Conservation (phyloP, 2,888 invertebrate genomes). For the Parelbella ahira region DNA sequence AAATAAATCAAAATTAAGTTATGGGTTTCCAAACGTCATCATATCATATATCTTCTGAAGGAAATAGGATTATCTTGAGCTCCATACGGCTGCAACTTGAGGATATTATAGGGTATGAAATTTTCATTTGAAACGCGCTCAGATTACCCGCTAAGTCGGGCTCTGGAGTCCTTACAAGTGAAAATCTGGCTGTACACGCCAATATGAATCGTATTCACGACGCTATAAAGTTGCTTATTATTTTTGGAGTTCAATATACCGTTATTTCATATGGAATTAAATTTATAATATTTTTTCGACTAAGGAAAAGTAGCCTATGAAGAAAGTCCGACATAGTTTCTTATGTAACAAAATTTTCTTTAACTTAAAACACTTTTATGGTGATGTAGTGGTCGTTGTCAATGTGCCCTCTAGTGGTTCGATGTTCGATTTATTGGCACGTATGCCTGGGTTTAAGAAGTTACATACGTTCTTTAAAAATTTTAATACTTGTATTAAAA, state of each 20-base stretch:
- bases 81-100: conserved; percentile 23
- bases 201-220: conserved; percentile 9
- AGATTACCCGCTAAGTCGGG: conserved; percentile 26
- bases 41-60: conserved; percentile 24
- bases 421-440: too few species aligned
- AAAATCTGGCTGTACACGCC: conserved; percentile 14
- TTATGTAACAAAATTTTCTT: too few species aligned
- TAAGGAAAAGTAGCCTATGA: too few species aligned
- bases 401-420: too few species aligned
- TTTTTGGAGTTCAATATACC: neutral
- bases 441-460: too few species aligned
- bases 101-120: conserved; percentile 25
- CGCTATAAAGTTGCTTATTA: neutral
- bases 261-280: conserved; percentile 13
- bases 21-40: conserved; percentile 20
- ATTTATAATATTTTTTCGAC: conserved; percentile 18
- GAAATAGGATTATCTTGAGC: conserved; percentile 25
- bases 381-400: too few species aligned
- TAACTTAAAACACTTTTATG: too few species aligned
- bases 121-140: conserved; percentile 26
- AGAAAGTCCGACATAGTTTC: too few species aligned
- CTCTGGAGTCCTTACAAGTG: conserved; percentile 21
- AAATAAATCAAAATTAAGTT: conserved; percentile 19
- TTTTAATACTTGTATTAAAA: too few species aligned
- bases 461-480: too few species aligned